A percentile compares a stretch with the other conserved stretches of the same genome.
phyloP scores from a whole-genome alignment of 2,113 vertebrate species.

The zebrafish (Danio rerio) region GRCz12tu NC_133190.1:18815001-18815500 shows the following conservation, averaged over 20 bases:
- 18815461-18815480: background rate
- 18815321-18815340: background rate
- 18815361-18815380: constrained; percentile 5
- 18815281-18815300: background rate
- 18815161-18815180: background rate
- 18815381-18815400: constrained; percentile 23
- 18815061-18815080: background rate
- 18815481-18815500: background rate
- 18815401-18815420: constrained; percentile 24
- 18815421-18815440: background rate
- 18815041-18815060: background rate
- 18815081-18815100: background rate
- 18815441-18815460: constrained; percentile 3
- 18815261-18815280: background rate
- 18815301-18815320: background rate
- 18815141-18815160: background rate
- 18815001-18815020: background rate
- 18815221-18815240: background rate
- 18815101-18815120: constrained; percentile 30
- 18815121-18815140: constrained; percentile 30
- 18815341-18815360: background rate
- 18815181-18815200: background rate
- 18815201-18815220: background rate
- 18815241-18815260: background rate
- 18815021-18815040: background rate